Evolutionary conservation across 2,113 vertebrate genomes (phyloP), one percentile per base, ranked within the genome.

Genomic region (Procavia capensis): DNA sequence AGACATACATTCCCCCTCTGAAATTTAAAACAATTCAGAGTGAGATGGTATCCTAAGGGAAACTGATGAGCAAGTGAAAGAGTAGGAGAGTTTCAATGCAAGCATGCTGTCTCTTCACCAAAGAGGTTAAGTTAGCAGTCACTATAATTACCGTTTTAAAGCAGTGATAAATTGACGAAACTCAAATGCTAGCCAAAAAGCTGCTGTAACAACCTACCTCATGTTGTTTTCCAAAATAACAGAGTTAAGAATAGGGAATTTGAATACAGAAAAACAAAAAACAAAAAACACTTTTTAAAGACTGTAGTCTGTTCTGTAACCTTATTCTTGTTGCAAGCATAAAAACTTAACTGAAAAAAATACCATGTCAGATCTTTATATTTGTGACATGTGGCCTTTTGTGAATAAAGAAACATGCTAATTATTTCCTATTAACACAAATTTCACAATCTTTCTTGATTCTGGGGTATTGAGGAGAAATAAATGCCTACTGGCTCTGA

Each of bases 91-190:
- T 88, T 83, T 88, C 82, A 95, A 90, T 84, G 79, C 31, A 93
- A 54, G 34, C 25, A 94, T 90, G 90, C 2, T 64, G 94, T 78
- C 81, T 76, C 54, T 85, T 91, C 41, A 93, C n/a, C 78, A 92
- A 96, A 41, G 94, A 41, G 94, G 94, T 96, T 96, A 96, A 94
- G 79, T 95, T 87, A 96, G 92, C 54, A 97, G 90, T 66, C 24
- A 96, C 85, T 84, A 91, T 88, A 94, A 97, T 96, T 92, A 96
- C 85, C 90, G 80, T 75, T 96, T 96, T 93, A 97, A 97, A 96
- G 70, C 75, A 96, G 70, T 96, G 94, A 93, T 78, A 96, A 96
- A 95, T 90, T 95, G 95, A 95, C 90, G 93, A 96, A 96, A n/a
- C 78, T 41, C 61, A 96, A 91, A 94, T 82, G 81, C 79, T 95